These are phyloP conservation scores for Zoanthus sansibaricus DNA, from an alignment of 92 coral and sea anemone species.

Conservation along the genomic window DNA sequence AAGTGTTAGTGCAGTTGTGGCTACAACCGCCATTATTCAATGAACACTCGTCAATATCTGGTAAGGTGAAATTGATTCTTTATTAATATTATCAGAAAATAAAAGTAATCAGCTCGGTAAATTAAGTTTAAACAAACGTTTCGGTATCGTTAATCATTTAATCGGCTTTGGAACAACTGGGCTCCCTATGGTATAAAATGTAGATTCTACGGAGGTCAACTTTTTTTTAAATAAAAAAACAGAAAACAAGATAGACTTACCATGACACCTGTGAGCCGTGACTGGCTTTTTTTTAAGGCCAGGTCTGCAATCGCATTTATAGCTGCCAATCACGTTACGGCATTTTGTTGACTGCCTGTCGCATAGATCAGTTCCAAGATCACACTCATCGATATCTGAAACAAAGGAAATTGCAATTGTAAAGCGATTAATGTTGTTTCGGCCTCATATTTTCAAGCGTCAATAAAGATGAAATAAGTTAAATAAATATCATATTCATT, in stretches of 20 bases:
- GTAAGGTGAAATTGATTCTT: background rate
- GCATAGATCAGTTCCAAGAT: conserved; percentile 16
- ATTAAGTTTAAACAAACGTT: no score
- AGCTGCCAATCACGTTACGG: background rate
- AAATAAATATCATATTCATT: no score
- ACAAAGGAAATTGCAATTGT: background rate
- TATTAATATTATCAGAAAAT: background rate
- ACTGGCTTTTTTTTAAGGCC: background rate
- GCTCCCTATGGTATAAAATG: no score
- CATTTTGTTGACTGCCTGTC: background rate
- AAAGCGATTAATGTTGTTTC: background rate
- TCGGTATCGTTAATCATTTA: no score
- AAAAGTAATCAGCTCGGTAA: no score
- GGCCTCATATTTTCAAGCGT: no score
- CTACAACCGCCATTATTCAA: conserved; percentile 45
- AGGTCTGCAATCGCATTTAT: background rate
- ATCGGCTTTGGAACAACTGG: no score
- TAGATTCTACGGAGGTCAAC: no score
- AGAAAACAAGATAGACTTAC: background rate
- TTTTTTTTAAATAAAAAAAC: no score
- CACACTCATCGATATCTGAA: conserved; percentile 27
- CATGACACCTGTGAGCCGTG: background rate
- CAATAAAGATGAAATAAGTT: no score
- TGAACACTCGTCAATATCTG: conserved; percentile 39
- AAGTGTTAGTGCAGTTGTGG: conserved; percentile 46